phyloP scores from a whole-genome alignment of 2,113 vertebrate species.

The Columbina picui region DNA sequence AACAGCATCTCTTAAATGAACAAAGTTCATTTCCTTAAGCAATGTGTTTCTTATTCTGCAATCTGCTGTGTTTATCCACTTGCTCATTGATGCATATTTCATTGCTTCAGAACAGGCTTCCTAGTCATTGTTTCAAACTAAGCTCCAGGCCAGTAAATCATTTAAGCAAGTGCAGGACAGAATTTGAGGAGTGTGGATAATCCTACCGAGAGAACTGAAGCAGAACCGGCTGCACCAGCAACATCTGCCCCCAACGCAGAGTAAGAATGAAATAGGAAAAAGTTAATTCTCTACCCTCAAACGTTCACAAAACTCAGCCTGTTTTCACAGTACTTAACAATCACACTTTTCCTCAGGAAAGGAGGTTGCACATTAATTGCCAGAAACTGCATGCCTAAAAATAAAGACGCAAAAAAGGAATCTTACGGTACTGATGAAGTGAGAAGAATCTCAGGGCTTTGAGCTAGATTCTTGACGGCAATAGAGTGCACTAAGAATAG shows the following conservation, averaged over 20 bases:
- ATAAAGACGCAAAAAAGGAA: constrained; percentile 63
- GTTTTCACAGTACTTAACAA: constrained; percentile 17
- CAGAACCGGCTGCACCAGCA: background rate
- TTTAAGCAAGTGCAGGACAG: background rate
- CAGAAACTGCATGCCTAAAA: constrained; percentile 49
- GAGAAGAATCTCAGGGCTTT: constrained; percentile 64
- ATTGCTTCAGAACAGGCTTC: background rate
- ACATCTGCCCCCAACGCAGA: background rate
- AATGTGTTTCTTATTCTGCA: background rate
- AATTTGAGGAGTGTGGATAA: background rate
- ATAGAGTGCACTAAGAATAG: constrained; percentile 68
- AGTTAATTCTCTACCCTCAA: constrained; percentile 33
- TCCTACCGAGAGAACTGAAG: background rate
- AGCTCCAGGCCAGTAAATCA: background rate
- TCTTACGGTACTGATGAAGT: constrained; percentile 57
- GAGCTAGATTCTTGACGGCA: constrained; percentile 64
- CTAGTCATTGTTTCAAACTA: background rate
- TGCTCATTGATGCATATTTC: constrained; percentile 25
- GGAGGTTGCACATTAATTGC: constrained; percentile 34
- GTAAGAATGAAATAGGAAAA: background rate
- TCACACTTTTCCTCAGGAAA: constrained; percentile 11
- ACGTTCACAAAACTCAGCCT: constrained; percentile 9
- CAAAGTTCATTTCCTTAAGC: constrained; percentile 27
- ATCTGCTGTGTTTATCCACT: background rate
- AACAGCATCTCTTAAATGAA: constrained; percentile 18